Evolutionary conservation across 2,888 invertebrate species (phyloP).

Genomic region (Dasypogon diadema): DNA sequence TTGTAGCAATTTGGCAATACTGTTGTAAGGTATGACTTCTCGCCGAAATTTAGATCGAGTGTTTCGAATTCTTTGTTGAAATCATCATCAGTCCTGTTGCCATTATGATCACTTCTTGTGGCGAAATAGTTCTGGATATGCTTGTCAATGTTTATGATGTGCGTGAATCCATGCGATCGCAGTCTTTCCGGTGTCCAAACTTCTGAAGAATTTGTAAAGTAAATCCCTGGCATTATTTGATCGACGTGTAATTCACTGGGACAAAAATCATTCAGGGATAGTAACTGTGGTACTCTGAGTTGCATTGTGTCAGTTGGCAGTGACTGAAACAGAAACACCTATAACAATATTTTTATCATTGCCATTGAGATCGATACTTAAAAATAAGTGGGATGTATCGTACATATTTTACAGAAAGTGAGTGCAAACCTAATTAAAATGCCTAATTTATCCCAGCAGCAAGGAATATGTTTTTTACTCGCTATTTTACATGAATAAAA

Average conservation of each 20-base stretch:
- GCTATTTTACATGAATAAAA: too few relatives aligned
- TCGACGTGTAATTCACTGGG: slow-evolving; percentile 56
- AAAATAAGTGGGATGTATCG: too few relatives aligned
- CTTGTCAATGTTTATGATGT: slow-evolving; percentile 62
- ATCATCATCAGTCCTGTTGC: slow-evolving; percentile 11
- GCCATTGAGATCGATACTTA: background rate
- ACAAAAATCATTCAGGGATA: background rate
- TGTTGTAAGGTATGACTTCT: slow-evolving; percentile 61
- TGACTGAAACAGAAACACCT: slow-evolving; percentile 30
- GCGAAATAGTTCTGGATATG: slow-evolving; percentile 57
- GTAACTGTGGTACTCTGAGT: slow-evolving; percentile 10
- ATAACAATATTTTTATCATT: background rate
- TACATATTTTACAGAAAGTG: too few relatives aligned
- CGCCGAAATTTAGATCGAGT: slow-evolving; percentile 63
- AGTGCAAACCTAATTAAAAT: too few relatives aligned
- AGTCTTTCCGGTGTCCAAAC: slow-evolving; percentile 60
- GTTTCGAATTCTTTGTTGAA: slow-evolving; percentile 60
- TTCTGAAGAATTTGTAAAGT: slow-evolving; percentile 60
- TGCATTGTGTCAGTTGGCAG: slow-evolving; percentile 42
- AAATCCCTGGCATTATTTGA: slow-evolving; percentile 62
- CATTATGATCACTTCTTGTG: slow-evolving; percentile 18
- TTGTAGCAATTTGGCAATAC: slow-evolving; percentile 64
- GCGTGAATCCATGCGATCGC: slow-evolving; percentile 61
- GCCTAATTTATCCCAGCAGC: too few relatives aligned
- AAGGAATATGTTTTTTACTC: too few relatives aligned